A percentile compares a stretch with the other conserved stretches of the same genome.
phyloP scores from a whole-genome alignment of 2,797 vertebrate species.

The Enteromius mattozi region DNA sequence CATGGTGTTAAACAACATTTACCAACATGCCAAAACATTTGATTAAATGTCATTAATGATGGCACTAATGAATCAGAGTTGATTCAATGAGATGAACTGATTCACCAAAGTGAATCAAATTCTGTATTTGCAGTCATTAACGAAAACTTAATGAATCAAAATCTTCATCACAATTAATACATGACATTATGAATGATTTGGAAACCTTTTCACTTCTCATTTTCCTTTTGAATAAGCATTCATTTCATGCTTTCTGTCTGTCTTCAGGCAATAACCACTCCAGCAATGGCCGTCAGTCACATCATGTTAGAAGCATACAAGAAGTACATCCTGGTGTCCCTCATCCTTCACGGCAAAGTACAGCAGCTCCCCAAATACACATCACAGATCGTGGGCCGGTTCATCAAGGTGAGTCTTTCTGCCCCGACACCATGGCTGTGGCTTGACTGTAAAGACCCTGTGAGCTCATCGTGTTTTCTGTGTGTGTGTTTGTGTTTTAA shows the following conservation, averaged over 20 bases:
- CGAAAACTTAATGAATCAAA: background rate
- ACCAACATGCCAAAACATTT: background rate
- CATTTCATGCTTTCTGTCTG: background rate
- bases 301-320: slow-evolving; percentile 99
- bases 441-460: background rate
- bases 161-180: background rate
- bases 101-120: background rate
- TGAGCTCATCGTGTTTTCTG: background rate
- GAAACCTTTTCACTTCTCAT: background rate
- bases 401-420: slow-evolving; percentile 90
- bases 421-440: background rate
- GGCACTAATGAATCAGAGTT: background rate
- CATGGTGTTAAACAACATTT: too few species aligned
- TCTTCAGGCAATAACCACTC: slow-evolving; percentile 95
- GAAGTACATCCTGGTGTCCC: slow-evolving; percentile 98
- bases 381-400: slow-evolving; percentile 97
- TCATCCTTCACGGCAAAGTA: slow-evolving; percentile 98
- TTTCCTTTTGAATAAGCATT: background rate
- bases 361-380: slow-evolving; percentile 98
- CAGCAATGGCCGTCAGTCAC: slow-evolving; percentile 99
- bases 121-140: background rate
- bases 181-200: background rate
- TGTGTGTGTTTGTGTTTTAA: slow-evolving; percentile 44
- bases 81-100: background rate
- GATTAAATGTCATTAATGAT: background rate